Percentiles rank a stretch among this genome's conserved stretches.
Conservation (phyloP, 2,113 vertebrate genomes). For the Panthera leo region DNA sequence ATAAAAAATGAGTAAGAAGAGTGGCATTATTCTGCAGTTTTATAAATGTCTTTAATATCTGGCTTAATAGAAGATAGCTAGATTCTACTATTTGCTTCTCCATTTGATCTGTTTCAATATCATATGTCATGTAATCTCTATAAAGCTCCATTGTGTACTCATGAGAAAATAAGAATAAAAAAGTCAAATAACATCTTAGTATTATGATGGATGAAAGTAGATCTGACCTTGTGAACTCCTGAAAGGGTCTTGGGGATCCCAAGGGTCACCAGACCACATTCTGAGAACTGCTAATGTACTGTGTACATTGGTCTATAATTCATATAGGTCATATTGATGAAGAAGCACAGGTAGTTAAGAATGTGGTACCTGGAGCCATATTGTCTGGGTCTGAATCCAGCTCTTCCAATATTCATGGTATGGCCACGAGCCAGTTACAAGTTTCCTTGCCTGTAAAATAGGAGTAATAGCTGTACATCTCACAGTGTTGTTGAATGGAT, state of each 20-base stretch:
- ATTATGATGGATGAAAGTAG: not conserved
- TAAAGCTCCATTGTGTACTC: not conserved
- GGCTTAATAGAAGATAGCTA: not conserved
- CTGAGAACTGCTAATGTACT: not conserved
- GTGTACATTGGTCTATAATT: not conserved
- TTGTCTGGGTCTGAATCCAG: not conserved
- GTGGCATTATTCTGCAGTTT: not conserved
- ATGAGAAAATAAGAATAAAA: conserved; percentile 21
- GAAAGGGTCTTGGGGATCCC: not conserved
- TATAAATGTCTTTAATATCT: not conserved
- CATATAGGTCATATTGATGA: not conserved
- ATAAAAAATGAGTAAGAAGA: not conserved
- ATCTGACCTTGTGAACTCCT: not conserved
- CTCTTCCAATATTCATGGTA: not conserved
- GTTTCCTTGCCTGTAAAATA: not conserved
- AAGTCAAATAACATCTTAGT: not conserved
- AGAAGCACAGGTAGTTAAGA: not conserved
- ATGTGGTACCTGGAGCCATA: not conserved
- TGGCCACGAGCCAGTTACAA: not conserved
- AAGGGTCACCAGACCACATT: not conserved
- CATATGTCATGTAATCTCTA: not conserved
- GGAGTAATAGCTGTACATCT: not conserved
- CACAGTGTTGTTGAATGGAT: not conserved
- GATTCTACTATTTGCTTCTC: not conserved
- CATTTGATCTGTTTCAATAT: not conserved